A percentile compares a stretch with the other conserved stretches of the same genome.
phyloP scores from a whole-genome alignment of 2,797 vertebrate species.

The Myoxocephalus aenaeus region DNA sequence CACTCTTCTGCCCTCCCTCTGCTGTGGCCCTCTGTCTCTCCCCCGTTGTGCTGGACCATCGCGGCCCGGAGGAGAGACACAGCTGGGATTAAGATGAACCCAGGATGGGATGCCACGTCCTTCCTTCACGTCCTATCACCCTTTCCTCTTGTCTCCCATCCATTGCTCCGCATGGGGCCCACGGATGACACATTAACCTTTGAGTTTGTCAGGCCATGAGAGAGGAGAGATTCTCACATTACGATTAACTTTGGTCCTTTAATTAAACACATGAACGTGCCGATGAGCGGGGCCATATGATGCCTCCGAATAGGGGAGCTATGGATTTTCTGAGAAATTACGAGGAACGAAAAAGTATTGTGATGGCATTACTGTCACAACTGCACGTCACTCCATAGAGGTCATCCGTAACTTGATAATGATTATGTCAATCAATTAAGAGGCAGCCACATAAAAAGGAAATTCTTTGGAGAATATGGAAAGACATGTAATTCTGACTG shows the following conservation, averaged over 20 bases:
- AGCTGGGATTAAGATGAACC: conserved; percentile 75
- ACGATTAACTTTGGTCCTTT: conserved; percentile 74
- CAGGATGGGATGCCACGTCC: conserved; percentile 61
- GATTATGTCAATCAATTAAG: conserved; percentile 61
- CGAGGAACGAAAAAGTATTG: conserved; percentile 22
- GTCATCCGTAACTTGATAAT: conserved; percentile 64
- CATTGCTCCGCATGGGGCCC: conserved; percentile 64
- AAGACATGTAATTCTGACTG: not conserved
- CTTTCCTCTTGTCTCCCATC: conserved; percentile 52
- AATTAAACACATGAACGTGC: conserved; percentile 77
- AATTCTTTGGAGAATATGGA: conserved; percentile 20
- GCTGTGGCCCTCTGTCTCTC: conserved; percentile 38
- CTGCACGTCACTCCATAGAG: conserved; percentile 27
- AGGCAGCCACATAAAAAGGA: conserved; percentile 16
- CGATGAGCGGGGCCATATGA: conserved; percentile 34
- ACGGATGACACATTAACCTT: conserved; percentile 81
- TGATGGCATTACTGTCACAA: conserved; percentile 61
- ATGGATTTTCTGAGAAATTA: conserved; percentile 53
- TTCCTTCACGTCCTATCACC: conserved; percentile 51
- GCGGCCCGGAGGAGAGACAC: conserved; percentile 64
- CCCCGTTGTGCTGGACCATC: conserved; percentile 57
- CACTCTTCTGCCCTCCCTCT: conserved; percentile 38
- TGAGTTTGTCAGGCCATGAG: conserved; percentile 79
- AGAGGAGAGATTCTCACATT: conserved; percentile 78
- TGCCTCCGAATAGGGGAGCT: conserved; percentile 31